phyloP scores from a whole-genome alignment of 2,113 vertebrate species.

The Telmatochromis sp. region DNA sequence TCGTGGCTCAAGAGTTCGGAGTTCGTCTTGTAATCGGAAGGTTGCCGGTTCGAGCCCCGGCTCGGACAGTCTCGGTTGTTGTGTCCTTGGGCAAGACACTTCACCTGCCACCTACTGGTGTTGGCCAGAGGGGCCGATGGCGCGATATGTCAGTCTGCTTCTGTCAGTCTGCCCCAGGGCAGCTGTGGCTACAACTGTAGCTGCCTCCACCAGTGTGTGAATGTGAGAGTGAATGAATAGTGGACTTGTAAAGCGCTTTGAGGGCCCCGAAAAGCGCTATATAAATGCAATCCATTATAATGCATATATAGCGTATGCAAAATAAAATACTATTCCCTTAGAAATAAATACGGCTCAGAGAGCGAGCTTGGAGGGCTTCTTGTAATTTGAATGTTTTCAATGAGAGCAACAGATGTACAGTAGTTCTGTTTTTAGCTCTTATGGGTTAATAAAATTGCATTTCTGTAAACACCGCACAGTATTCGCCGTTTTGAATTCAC shows the following conservation, averaged over 20 bases:
- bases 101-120: rapidly evolving
- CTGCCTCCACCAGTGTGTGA: background rate
- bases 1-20: too few relatives aligned
- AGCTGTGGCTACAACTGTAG: background rate
- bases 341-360: background rate
- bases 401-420: background rate
- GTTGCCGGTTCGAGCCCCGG: background rate
- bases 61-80: background rate
- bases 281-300: background rate
- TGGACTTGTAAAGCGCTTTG: background rate
- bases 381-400: background rate
- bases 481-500: background rate
- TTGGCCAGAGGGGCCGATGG: background rate
- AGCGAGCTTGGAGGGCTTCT: background rate
- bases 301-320: background rate
- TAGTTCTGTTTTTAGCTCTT: background rate
- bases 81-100: background rate
- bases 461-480: background rate
- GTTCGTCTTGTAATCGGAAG: rapidly evolving
- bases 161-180: background rate
- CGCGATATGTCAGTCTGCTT: rapidly evolving
- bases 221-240: background rate
- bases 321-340: background rate
- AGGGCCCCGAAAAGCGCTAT: rapidly evolving
- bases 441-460: background rate